Percentiles rank a stretch among this genome's conserved stretches.
phyloP scores from a whole-genome alignment of 2,888 invertebrate species.

The Corbicula japonica region DNA sequence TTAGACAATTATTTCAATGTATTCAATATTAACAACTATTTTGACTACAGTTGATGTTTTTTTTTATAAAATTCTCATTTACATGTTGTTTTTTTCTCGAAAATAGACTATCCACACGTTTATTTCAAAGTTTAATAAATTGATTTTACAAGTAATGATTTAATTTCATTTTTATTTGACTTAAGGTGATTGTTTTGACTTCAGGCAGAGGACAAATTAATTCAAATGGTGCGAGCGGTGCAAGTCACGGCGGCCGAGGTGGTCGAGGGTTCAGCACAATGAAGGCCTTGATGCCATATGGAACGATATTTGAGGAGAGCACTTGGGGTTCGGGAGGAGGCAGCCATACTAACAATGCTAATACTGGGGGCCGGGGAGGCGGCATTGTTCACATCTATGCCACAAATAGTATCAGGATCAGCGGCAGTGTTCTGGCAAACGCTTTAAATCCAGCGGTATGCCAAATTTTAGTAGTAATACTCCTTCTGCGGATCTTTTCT shows the following conservation, averaged over 20 bases:
- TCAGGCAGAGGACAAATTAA: constrained; percentile 51
- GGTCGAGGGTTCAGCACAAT: constrained; percentile 64
- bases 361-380: constrained; percentile 73
- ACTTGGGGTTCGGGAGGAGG: constrained; percentile 79
- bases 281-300: constrained; percentile 65
- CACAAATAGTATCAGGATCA: constrained; percentile 40
- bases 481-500: too few relatives aligned
- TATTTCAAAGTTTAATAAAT: too few relatives aligned
- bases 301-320: constrained; percentile 65
- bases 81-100: too few relatives aligned
- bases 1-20: too few relatives aligned
- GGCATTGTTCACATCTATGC: constrained; percentile 65
- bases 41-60: too few relatives aligned
- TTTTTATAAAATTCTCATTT: too few relatives aligned
- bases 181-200: too few relatives aligned
- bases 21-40: too few relatives aligned
- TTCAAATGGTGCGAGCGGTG: constrained; percentile 69
- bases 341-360: constrained; percentile 29
- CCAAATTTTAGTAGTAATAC: too few relatives aligned
- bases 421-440: constrained; percentile 57
- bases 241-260: constrained; percentile 74
- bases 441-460: constrained; percentile 64
- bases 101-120: too few relatives aligned
- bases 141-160: too few relatives aligned
- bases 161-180: too few relatives aligned